These are phyloP conservation scores for Limnothrissa miodon DNA, from an alignment of 2,113 vertebrate species.

Conservation along the genomic window DNA sequence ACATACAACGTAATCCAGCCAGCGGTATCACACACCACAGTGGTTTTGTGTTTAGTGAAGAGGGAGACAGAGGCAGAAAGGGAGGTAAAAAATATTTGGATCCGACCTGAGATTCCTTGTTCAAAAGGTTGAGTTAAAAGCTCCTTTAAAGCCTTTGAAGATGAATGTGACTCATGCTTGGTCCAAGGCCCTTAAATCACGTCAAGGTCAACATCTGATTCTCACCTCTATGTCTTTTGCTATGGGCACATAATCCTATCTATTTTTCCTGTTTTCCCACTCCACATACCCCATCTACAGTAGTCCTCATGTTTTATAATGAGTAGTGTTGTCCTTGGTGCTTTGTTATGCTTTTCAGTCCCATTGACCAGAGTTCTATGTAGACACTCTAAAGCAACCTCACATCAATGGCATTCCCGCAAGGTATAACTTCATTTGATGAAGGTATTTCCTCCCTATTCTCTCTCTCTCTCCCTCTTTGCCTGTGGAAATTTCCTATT, in stretches of 20 bases:
- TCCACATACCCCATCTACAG: too few species aligned
- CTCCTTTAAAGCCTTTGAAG: conserved; percentile 1
- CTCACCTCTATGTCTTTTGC: background rate
- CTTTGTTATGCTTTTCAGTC: background rate
- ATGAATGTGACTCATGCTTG: background rate
- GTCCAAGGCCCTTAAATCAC: background rate
- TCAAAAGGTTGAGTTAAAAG: conserved; percentile 12
- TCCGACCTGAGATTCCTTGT: background rate
- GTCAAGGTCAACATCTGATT: conserved; percentile 20
- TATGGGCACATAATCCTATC: background rate
- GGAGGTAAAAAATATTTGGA: background rate
- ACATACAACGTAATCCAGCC: conserved; percentile 16
- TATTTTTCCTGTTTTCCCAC: background rate
- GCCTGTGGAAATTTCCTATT: background rate
- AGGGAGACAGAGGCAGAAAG: background rate
- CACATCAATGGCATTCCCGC: background rate
- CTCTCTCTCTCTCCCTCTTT: background rate
- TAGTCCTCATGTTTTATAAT: conserved; percentile 11
- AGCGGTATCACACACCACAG: background rate
- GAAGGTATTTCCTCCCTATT: background rate
- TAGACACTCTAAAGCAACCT: background rate
- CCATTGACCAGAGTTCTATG: background rate
- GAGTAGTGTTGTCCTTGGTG: background rate
- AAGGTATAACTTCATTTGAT: conserved; percentile 9
- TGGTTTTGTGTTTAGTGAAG: background rate